Evolutionary conservation across 1,140 invertebrate genomes (phyloP), one percentile per base, ranked within the genome.

Genomic region (Calliphora vicina): DNA sequence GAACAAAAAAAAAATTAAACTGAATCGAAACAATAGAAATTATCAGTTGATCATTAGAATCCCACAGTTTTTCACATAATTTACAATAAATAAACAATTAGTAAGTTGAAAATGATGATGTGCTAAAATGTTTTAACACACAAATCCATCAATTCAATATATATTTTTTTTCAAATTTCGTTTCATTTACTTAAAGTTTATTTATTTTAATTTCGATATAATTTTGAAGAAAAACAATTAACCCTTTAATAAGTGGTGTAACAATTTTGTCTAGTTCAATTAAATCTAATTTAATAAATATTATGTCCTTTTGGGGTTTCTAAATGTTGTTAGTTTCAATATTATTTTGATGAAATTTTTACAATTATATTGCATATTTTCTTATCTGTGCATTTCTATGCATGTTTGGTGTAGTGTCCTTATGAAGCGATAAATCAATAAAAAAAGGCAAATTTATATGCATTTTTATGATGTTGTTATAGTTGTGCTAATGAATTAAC

Each of bases 51-150:
- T 43, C 74, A 78, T 78, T 78, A 78, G 23, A 20, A 45, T 43
- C 74, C 74, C 74, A 78, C 74, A 78, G 35, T 43, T 78, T 20
- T 78, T 78, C 27, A 23, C n/a, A 45, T 78, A 78, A 78, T 78
- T 78, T 78, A 78, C 74, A 78, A 27, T 43, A 23, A 23, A 78
- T 78, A 43, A 78, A 78, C 74, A 78, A 43, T 43, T 45, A 20
- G 9, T 5, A n/a, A 67, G 12, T 12, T 10, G 6, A 20, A 23
- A 67, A 67, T 57, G 15, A 57, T 67, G 61, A 67, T 20, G 61
- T 67, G 61, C 20, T 1, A 67, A 67, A 67, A 67, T 67, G 35
- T 35, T 10, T 67, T 23, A 25, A 10, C 23, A 67, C n/a, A 23
- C 50, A 50, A 67, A 67, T 67, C 9, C 20, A 67, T 67, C 20